Evolutionary conservation across 2,888 invertebrate species (phyloP).

Genomic region (Zele albiditarsus): DNA sequence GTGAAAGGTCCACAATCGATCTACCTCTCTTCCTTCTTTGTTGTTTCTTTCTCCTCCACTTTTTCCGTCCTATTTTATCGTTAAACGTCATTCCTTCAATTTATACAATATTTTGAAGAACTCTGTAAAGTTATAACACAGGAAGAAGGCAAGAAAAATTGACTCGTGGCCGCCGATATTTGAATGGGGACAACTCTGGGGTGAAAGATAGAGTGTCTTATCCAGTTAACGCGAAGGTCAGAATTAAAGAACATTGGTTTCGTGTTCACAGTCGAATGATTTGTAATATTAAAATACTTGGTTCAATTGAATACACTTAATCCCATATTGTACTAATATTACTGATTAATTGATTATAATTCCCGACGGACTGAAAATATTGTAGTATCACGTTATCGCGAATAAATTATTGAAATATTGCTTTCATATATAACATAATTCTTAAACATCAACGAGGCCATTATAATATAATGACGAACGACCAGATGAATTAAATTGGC

Average conservation of each 20-base stretch:
- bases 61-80: background rate
- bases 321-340: no score
- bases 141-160: no score
- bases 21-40: slow-evolving; percentile 22
- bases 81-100: background rate
- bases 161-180: background rate
- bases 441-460: background rate
- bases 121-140: background rate
- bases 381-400: background rate
- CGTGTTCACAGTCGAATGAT: background rate
- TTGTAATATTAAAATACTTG: background rate
- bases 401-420: background rate
- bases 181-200: background rate
- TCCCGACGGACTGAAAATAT: background rate
- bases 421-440: background rate
- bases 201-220: no score
- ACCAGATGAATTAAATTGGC: background rate
- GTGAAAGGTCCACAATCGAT: slow-evolving; percentile 58
- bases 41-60: background rate
- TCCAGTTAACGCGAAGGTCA: no score
- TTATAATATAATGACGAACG: slow-evolving; percentile 12
- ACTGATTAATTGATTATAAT: no score
- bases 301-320: no score
- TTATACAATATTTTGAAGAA: background rate
- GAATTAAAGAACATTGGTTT: no score